phyloP scores from a whole-genome alignment of 1,140 invertebrate genomes.

The Lysiphlebus fabarum region DNA sequence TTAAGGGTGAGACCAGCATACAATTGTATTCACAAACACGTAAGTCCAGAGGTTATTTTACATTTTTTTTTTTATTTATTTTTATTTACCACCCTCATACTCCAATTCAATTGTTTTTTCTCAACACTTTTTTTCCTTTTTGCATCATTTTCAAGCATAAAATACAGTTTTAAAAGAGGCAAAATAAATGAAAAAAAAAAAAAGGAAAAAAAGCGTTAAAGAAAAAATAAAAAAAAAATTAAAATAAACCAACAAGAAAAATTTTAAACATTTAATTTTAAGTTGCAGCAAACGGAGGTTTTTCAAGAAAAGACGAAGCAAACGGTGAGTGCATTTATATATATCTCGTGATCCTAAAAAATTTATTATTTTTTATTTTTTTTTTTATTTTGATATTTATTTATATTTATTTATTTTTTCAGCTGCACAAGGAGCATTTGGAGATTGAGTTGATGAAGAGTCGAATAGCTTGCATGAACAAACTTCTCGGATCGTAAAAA shows the following conservation, averaged over 20 bases:
- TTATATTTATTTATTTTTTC: not conserved
- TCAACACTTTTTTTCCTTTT: not conserved
- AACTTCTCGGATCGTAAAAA: constrained; percentile 31
- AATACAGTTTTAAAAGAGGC: not conserved
- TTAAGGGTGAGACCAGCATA: constrained; percentile 45
- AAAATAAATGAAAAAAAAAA: not conserved
- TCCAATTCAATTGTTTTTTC: constrained; percentile 15
- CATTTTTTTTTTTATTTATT: not conserved
- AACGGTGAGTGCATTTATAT: constrained; percentile 37
- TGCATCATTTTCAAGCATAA: not conserved
- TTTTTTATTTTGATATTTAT: constrained; percentile 4
- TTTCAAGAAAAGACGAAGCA: constrained; percentile 47
- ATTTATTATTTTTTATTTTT: constrained; percentile 18
- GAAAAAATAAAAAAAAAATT: constrained; percentile 10
- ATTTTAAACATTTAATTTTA: constrained; percentile 32
- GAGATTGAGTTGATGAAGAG: constrained; percentile 47
- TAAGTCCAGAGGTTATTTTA: constrained; percentile 36
- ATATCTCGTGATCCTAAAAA: constrained; percentile 7
- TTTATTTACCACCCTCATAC: not conserved
- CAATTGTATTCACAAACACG: constrained; percentile 50
- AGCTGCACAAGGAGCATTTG: constrained; percentile 46
- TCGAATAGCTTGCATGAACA: constrained; percentile 45
- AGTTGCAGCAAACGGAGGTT: constrained; percentile 45
- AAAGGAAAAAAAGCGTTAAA: not conserved
- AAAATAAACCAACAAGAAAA: constrained; percentile 25